Evolutionary conservation across 2,888 invertebrate genomes (phyloP).

Genomic region (Autographa gamma): DNA sequence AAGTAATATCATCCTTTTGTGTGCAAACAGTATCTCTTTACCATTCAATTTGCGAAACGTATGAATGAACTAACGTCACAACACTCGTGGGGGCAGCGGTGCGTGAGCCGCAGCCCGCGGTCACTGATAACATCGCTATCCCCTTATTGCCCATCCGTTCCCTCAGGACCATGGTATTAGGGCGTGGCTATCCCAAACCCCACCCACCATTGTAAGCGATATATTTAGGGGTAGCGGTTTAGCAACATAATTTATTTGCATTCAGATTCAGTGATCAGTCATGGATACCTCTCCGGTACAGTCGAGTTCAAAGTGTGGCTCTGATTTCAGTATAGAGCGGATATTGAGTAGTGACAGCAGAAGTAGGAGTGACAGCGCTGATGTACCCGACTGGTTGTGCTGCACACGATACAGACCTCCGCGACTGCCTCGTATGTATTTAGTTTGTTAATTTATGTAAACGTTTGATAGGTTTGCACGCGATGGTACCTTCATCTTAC

Average conservation of each 20-base stretch:
- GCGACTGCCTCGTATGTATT: constrained; percentile 90
- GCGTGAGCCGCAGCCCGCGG: constrained; percentile 76
- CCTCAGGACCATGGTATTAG: not conserved
- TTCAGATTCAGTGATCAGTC: constrained; percentile 45
- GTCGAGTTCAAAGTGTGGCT: constrained; percentile 76
- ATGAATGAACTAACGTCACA: constrained; percentile 85
- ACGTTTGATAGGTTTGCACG: not conserved
- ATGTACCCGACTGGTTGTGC: constrained; percentile 90
- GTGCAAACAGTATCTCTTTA: constrained; percentile 85
- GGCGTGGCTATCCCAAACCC: constrained; percentile 69
- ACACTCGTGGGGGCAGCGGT: constrained; percentile 78
- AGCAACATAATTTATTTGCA: constrained; percentile 41
- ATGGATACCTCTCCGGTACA: constrained; percentile 78
- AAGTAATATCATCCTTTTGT: constrained; percentile 87
- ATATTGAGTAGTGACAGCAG: constrained; percentile 86
- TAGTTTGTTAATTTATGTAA: not conserved
- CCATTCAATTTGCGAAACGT: constrained; percentile 75
- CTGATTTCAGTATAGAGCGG: constrained; percentile 90
- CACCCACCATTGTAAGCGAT: constrained; percentile 59
- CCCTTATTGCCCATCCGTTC: constrained; percentile 40
- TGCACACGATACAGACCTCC: constrained; percentile 93
- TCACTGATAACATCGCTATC: constrained; percentile 72
- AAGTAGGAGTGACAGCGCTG: constrained; percentile 54
- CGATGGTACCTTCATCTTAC: not conserved
- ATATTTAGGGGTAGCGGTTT: constrained; percentile 60